Evolutionary conservation across 1,140 invertebrate species (phyloP), one percentile per base, ranked within the genome.

Genomic region (Tetraneura akinire): DNA sequence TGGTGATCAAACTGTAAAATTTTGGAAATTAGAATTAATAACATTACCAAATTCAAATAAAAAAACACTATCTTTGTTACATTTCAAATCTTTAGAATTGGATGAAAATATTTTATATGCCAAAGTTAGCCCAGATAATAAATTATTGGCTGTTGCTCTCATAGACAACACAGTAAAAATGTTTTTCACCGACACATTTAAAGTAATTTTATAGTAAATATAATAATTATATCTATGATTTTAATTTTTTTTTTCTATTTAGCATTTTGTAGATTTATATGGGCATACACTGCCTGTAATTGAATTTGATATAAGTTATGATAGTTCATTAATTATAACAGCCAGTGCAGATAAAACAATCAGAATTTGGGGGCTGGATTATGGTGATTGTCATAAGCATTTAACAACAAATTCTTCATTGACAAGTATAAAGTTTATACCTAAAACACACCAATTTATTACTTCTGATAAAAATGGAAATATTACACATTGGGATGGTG

Each of bases 341-440:
- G 97, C 97, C 29, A 98, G 96, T 21, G 92, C 92, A 0, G 98
- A 99, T 87, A 90, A 96, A 26, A 98, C 96, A 86, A 90, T 99
- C 6, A 98, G 98, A 88, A 93, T 99, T 81, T 99, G 97, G 97
- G 97, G 97, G 62, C 89, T 99, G 85, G 96, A 99, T 86, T 99
- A 98, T 87, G 98, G 98, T 23, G 97, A 99, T 86, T 98, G 96
- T 84, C 94, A 95, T 85, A 91, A 90, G 82, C 94, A 92, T 0
- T 86, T 94, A 80, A 93, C 94, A 87, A 96, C 96, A 3, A 96
- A 98, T 84, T 96, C 98, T 85, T 95, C 95, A 9, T 91, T 99
- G 2, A 97, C 94, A 70, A 91, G 92, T 66, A 84, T 98, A 5
- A 89, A 92, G 83, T 99, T 99, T 84, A 90, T 98, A 18, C 92